phyloP scores from a whole-genome alignment of 2,113 vertebrate species.

The Oncorhynchus tshawytscha region DNA sequence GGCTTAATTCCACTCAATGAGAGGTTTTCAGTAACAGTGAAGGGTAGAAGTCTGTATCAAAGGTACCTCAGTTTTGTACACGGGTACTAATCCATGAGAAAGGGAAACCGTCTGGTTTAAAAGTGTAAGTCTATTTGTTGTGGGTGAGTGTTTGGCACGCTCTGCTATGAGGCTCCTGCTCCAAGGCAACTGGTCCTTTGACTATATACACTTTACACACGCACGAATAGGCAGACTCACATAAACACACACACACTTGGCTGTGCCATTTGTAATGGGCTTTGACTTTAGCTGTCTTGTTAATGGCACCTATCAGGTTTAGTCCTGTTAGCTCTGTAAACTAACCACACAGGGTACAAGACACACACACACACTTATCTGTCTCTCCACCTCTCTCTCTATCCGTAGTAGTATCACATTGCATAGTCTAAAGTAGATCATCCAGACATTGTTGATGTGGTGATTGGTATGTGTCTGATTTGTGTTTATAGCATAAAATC shows the following conservation, averaged over 20 bases:
- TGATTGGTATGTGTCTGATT: constrained; percentile 6
- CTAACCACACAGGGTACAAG: constrained; percentile 27
- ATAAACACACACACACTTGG: constrained; percentile 9
- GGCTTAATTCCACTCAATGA: not conserved
- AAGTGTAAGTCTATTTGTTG: constrained; percentile 25
- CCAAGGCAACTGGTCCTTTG: constrained; percentile 29
- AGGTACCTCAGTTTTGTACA: constrained; percentile 10
- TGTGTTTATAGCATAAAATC: not conserved
- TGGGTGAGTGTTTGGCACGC: constrained; percentile 17
- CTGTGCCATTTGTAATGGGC: constrained; percentile 36
- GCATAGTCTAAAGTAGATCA: constrained; percentile 24
- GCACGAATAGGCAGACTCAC: not conserved
- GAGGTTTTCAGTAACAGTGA: not conserved
- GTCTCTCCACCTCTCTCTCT: constrained; percentile 21
- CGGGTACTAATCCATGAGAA: constrained; percentile 6
- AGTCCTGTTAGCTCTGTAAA: constrained; percentile 54
- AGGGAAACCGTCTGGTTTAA: constrained; percentile 15
- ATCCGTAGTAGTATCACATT: constrained; percentile 37
- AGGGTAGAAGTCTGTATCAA: not conserved
- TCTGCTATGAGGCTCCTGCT: not conserved
- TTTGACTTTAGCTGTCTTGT: constrained; percentile 49
- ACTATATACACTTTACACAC: constrained; percentile 17
- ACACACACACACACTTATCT: not conserved
- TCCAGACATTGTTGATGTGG: not conserved
- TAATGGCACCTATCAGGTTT: constrained; percentile 55